A percentile compares a stretch with the other conserved stretches of the same genome.
Conservation (phyloP, 1,140 invertebrate genomes). For the Bombus soroeensis region DNA sequence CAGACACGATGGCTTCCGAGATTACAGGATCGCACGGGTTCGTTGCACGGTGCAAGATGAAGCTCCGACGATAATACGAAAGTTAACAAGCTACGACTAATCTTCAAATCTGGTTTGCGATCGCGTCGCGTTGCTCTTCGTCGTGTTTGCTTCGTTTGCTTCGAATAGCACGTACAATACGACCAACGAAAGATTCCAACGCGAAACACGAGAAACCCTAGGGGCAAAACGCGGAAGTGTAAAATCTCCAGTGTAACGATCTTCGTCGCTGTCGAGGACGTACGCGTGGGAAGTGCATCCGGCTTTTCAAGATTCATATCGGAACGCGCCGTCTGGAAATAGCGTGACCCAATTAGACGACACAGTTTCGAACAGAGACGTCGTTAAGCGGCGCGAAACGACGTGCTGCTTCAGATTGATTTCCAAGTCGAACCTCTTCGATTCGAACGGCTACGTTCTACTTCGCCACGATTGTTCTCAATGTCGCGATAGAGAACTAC, state of each 20-base stretch:
- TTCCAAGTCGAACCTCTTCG: background rate
- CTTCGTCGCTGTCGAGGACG: background rate
- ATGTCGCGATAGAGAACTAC: background rate
- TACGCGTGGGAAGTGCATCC: no score
- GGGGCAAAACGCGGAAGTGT: no score
- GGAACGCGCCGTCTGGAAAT: background rate
- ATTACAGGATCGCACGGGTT: slow-evolving; percentile 34
- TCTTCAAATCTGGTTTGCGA: slow-evolving; percentile 25
- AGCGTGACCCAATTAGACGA: slow-evolving; percentile 33
- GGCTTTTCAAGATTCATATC: background rate
- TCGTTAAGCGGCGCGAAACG: background rate
- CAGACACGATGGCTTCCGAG: slow-evolving; percentile 8
- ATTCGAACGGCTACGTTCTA: background rate
- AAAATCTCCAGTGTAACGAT: background rate
- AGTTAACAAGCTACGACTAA: slow-evolving; percentile 51
- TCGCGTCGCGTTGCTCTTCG: background rate
- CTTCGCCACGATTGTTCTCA: background rate
- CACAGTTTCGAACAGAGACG: slow-evolving; percentile 11
- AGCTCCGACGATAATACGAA: slow-evolving; percentile 24
- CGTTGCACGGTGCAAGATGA: background rate
- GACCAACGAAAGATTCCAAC: background rate
- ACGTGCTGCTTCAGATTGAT: slow-evolving; percentile 22
- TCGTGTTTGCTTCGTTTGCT: background rate
- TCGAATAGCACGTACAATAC: background rate
- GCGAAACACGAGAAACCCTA: background rate